Evolutionary conservation across 2,888 invertebrate species (phyloP).

Genomic region (Crematogaster levior): DNA sequence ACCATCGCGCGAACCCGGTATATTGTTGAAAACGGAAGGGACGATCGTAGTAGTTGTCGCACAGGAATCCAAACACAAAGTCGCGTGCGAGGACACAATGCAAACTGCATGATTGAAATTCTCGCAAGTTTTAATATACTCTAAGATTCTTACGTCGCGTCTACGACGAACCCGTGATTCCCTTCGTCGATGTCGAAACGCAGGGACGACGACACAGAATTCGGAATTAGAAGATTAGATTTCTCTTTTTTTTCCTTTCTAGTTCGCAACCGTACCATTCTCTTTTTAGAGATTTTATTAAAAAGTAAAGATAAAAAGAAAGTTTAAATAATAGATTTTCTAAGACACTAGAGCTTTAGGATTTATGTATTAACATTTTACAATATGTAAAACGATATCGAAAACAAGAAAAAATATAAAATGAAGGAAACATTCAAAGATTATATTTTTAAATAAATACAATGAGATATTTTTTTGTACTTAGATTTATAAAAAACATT

Average conservation of each 20-base stretch:
- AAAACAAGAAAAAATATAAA: slow-evolving; percentile 51
- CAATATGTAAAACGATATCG: slow-evolving; percentile 43
- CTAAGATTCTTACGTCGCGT: slow-evolving; percentile 43
- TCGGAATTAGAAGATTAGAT: slow-evolving; percentile 29
- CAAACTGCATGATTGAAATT: slow-evolving; percentile 66
- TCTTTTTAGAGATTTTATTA: slow-evolving; percentile 49
- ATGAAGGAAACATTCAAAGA: not conserved
- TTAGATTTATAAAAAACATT: not conserved
- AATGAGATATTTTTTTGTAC: not conserved
- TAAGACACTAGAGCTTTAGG: slow-evolving; percentile 17
- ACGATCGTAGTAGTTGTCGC: slow-evolving; percentile 59
- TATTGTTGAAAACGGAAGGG: slow-evolving; percentile 73
- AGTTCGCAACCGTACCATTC: not conserved
- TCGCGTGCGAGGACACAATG: slow-evolving; percentile 39
- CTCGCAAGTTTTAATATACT: slow-evolving; percentile 75
- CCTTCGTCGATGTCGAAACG: slow-evolving; percentile 43
- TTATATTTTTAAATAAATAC: not conserved
- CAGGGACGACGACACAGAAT: not conserved
- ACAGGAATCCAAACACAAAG: slow-evolving; percentile 57
- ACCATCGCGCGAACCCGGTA: slow-evolving; percentile 61
- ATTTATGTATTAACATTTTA: slow-evolving; percentile 55
- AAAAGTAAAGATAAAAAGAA: slow-evolving; percentile 59
- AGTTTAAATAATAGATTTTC: slow-evolving; percentile 62
- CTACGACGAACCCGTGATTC: not conserved
- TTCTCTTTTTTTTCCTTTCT: slow-evolving; percentile 41